Evolutionary conservation across 2,888 invertebrate genomes (phyloP).

Genomic region (Taenaris catops): DNA sequence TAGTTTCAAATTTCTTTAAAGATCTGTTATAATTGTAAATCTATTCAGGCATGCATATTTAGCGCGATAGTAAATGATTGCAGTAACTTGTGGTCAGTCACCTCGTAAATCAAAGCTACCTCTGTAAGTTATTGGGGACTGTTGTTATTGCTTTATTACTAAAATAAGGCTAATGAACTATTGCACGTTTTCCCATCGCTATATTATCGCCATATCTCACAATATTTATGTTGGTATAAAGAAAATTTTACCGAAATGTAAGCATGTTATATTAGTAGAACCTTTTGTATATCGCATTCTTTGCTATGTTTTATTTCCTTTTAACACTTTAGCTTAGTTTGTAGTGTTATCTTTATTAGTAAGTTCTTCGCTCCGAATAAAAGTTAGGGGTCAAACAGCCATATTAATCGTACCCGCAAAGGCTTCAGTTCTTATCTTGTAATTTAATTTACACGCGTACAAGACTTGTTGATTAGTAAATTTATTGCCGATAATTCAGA

Average conservation of each 20-base stretch:
- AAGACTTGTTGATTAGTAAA: slow-evolving; percentile 48
- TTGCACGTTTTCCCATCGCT: slow-evolving; percentile 35
- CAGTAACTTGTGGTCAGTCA: slow-evolving; percentile 23
- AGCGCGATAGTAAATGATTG: slow-evolving; percentile 44
- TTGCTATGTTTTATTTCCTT: slow-evolving; percentile 34
- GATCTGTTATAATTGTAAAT: too few species aligned
- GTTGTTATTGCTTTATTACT: slow-evolving; percentile 59
- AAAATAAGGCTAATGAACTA: slow-evolving; percentile 61
- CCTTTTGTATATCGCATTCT: slow-evolving; percentile 28
- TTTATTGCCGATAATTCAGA: slow-evolving; percentile 54
- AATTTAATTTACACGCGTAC: slow-evolving; percentile 66
- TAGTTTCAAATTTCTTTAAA: too few species aligned
- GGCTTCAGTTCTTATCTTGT: slow-evolving; percentile 58
- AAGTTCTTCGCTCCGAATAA: slow-evolving; percentile 34
- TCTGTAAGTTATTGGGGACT: slow-evolving; percentile 46
- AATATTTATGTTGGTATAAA: slow-evolving; percentile 17
- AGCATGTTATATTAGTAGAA: slow-evolving; percentile 28
- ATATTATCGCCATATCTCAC: slow-evolving; percentile 25
- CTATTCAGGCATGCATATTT: slow-evolving; percentile 47
- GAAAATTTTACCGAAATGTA: slow-evolving; percentile 24
- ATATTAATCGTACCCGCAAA: slow-evolving; percentile 50
- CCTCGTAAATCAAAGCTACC: slow-evolving; percentile 53
- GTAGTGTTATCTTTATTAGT: slow-evolving; percentile 45
- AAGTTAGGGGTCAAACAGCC: slow-evolving; percentile 43
- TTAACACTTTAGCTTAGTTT: slow-evolving; percentile 35